Base-by-base conservation (phyloP, 2,797 vertebrate species). In the Girardinus metallicus region DNA sequence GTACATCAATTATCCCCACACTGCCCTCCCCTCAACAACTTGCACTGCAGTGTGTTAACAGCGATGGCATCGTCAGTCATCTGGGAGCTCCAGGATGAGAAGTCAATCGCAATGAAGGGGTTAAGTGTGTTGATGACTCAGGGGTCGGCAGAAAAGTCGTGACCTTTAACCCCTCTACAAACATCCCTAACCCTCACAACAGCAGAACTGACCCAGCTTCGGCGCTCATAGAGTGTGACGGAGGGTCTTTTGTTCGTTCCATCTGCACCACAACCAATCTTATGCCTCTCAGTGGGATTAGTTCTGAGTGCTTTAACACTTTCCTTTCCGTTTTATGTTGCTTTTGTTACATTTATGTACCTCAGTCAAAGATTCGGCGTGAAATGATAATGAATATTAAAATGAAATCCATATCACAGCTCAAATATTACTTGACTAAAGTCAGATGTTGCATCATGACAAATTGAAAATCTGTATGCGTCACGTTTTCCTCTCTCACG, bases 51-150 rank as follows among this genome's bases (percentile, higher is more conserved):
- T 86, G 79, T 92, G 79, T 92, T 87, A 90, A 87, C 80, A 8
- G 77, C 21, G 9, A 41, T 1, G 64, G 8, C 34, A 68, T 36
- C 80, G n/a, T 47, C 74, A 62, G 73, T 86, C 90, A 88, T 85
- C 73, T 62, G 86, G 87, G 86, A 87, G 80, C 77, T 77, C 81
- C 23, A n/a, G 11, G 83, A 89, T 83, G 91, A 87, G 89, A 87
- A 92, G 94, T 95, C 94, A 93, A 78, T 93, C 79, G 83, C 78
- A 91, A 89, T 83, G 87, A 93, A 92, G 90, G 94, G 94, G 94
- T 95, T 95, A 95, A 95, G 93, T 94, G 93, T 91, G 86, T 83
- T 79, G 83, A 91, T 87, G 93, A 94, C 85, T 86, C 87, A 72
- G 83, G 87, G 93, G 93, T 95, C 92, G 90, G 73, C 68, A n/a